Evolutionary conservation across 2,888 invertebrate species (phyloP), one percentile per base, ranked within the genome.

Genomic region (Lithophane leautieri): DNA sequence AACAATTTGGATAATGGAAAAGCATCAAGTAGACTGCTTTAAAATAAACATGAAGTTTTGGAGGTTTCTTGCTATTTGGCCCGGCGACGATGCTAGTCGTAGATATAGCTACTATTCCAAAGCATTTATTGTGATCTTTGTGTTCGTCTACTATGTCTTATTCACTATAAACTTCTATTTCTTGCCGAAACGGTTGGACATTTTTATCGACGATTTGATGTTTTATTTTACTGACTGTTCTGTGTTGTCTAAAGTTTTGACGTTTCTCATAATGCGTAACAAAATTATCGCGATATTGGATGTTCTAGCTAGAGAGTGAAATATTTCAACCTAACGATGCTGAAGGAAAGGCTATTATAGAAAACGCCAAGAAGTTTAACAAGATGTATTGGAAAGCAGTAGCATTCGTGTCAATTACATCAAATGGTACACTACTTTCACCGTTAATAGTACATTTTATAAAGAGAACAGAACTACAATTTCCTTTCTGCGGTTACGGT

Each of bases 1-100:
- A 76, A 73, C 79, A 70, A 74, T 79, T 73, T 68, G 63, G 44
- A 70, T 73, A 74, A 85, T 85, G 90, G 72, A 71, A 58, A 70
- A 67, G 25, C 90, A 90, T 76, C 93, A 92, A 89, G 87, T 90
- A 28, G 92, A 93, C 78, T 94, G 93, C 75, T 95, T 94, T 76
- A 83, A 86, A 70, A 87, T 78, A 44, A 92, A 94, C 72, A 88
- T 91, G 71, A 89, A 77, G 52, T 92, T 91, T 89, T 94, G 89
- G 91, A 92, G 88, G 79, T 72, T 91, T 40, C 89, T 94, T 4
- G 94, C 89, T 14, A 83, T 95, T 34, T 93, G 90, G 88, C 92
- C 91, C 0, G 70, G 73, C 4, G 67, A 85, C 7, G 68, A 86
- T 19, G 50, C 76, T 22, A 73, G 62, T 47, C 82, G 69, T 28